Conservation (phyloP, 2,113 vertebrate species). For the Brachyistius frenatus region DNA sequence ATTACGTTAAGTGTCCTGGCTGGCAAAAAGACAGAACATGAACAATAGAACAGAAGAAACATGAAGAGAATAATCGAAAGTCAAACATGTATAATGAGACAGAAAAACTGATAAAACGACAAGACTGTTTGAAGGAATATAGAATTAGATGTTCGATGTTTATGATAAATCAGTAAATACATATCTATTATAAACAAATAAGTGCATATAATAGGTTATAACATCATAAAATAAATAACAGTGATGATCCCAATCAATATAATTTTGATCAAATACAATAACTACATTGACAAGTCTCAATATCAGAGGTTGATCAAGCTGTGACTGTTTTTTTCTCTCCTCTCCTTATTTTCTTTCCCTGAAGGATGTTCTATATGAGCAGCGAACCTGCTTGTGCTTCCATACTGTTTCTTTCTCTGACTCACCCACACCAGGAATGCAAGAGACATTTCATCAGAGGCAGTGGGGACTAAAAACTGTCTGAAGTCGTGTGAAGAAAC, state of each 20-base stretch:
- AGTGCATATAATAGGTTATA: not conserved
- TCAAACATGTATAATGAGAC: not conserved
- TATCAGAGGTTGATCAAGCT: not conserved
- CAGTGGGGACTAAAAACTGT: slow-evolving; percentile 79
- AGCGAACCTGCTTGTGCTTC: slow-evolving; percentile 17
- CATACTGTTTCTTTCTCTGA: slow-evolving; percentile 49
- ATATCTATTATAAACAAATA: not conserved
- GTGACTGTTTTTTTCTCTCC: not conserved
- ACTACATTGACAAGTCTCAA: not conserved
- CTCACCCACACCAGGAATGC: slow-evolving; percentile 75
- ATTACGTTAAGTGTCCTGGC: not conserved
- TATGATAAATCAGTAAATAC: too few relatives aligned
- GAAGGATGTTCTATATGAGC: not conserved
- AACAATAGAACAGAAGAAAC: not conserved
- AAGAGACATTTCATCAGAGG: slow-evolving; percentile 70
- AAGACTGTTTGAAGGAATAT: not conserved
- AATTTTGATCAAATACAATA: too few relatives aligned
- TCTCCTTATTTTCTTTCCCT: not conserved
- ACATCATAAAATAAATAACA: not conserved
- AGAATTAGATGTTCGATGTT: too few relatives aligned
- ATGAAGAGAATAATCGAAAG: not conserved
- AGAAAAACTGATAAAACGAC: not conserved
- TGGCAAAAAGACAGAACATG: not conserved
- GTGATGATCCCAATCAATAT: too few relatives aligned
- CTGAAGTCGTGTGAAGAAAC: slow-evolving; percentile 77